Conservation (phyloP, 64 coral and sea anemone genomes). For the Pocillopora damicornis region DNA sequence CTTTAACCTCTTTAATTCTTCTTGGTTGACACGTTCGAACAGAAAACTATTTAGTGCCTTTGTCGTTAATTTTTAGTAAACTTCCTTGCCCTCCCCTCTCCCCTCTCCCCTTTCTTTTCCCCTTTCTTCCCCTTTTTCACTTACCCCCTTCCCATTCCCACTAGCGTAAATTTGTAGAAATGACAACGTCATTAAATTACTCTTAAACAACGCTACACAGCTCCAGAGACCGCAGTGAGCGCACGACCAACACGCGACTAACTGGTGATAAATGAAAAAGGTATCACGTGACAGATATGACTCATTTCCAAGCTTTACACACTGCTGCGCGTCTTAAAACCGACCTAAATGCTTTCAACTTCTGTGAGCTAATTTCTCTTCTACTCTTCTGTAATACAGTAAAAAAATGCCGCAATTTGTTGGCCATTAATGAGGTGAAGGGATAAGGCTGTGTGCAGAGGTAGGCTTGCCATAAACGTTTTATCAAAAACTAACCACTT, state of each 20-base stretch:
- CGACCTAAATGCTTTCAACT: not conserved
- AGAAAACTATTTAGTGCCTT: not conserved
- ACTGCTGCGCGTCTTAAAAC: not conserved
- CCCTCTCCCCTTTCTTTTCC: too few species aligned
- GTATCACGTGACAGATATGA: conserved; percentile 4
- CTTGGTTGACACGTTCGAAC: not conserved
- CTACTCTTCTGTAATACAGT: conserved; percentile 27
- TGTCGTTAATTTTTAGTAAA: too few species aligned
- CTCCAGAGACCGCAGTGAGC: conserved; percentile 29
- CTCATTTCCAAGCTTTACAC: not conserved
- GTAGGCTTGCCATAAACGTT: not conserved
- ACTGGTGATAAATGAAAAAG: not conserved
- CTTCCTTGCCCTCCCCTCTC: not conserved
- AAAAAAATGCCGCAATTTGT: conserved; percentile 48
- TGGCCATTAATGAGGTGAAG: conserved; percentile 35
- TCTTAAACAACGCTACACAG: not conserved
- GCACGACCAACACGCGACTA: conserved; percentile 22
- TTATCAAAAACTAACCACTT: conserved; percentile 14
- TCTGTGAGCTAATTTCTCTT: conserved; percentile 14
- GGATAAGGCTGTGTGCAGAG: conserved; percentile 6
- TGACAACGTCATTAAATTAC: not conserved
- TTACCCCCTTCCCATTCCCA: too few species aligned
- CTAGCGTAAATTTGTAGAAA: too few species aligned
- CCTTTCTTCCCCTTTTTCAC: too few species aligned
- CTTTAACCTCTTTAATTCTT: not conserved